Evolutionary conservation across 2,888 invertebrate genomes (phyloP), one percentile per base, ranked within the genome.

Genomic region (Dasysyrphus tricinctus): DNA sequence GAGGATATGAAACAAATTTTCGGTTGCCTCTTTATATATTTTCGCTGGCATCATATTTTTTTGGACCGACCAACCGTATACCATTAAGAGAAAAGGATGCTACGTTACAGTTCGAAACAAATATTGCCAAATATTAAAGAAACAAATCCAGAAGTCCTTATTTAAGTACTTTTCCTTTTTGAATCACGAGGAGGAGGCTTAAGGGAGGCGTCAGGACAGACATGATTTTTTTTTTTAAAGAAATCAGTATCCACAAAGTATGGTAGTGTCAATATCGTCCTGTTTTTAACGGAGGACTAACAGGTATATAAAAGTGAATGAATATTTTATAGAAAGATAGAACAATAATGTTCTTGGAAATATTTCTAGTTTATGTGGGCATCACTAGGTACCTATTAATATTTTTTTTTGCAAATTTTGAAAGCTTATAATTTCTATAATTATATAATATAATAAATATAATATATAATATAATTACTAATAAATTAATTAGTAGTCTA

Each of bases 1-100:
- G 63, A 79, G 75, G 70, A 83, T 79, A 83, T 54, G 75, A 83
- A 75, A 75, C 75, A 79, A 74, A 79, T 83, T 83, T 83, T 79
- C 70, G 74, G 34, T 69, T 83, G 74, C 65, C 49, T 83, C 44
- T 69, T 49, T 56, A 54, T 54, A 8, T 54, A 24, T 72, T 79
- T 79, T 79, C 74, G 83, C 79, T 69, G 39, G 51, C n/a, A 56
- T 69, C 24, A 57, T 74, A 74, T 69, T 63, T 69, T 67, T 73
- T 56, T 24, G 11, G 24, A n/a, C 39, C 39, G 24, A 14, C 39
- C 39, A 12, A 61, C 9, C 9, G 24, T 54, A 14, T 16, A 14
- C 39, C 16, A 39, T 67, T 49, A 44, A 16, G 24, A 12, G 24
- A 42, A 29, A n/a, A 19, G n/a, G 8, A 12, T 44, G 44, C 32